Evolutionary conservation across 2,797 vertebrate genomes (phyloP).

Genomic region (Eulemur albifrons): DNA sequence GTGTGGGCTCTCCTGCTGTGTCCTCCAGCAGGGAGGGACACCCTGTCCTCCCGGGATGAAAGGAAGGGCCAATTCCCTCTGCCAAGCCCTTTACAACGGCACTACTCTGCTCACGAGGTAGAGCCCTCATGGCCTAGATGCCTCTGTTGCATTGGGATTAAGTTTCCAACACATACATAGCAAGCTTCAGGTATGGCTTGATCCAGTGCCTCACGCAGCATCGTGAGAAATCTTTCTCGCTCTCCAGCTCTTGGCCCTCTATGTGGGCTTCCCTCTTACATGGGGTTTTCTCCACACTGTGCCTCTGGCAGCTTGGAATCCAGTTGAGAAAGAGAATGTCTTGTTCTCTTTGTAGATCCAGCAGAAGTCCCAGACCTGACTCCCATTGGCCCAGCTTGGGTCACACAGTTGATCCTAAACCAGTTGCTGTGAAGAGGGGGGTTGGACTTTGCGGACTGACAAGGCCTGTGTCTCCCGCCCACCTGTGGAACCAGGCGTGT

Average conservation of each 20-base stretch:
- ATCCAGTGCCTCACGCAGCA: not conserved
- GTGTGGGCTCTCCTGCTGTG: too few relatives aligned
- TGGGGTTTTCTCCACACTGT: rapidly evolving
- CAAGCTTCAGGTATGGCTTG: not conserved
- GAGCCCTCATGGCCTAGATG: too few relatives aligned
- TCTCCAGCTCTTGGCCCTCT: not conserved
- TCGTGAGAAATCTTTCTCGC: not conserved
- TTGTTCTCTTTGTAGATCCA: not conserved
- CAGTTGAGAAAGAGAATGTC: not conserved
- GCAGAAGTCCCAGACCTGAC: not conserved
- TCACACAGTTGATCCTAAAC: not conserved
- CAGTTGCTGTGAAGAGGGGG: not conserved
- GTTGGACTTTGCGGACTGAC: not conserved
- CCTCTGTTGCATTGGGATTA: too few relatives aligned
- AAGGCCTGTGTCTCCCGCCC: not conserved
- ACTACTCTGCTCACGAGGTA: too few relatives aligned
- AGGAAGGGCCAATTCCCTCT: too few relatives aligned
- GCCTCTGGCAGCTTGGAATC: not conserved
- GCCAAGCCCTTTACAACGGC: too few relatives aligned
- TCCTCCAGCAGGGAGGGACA: too few relatives aligned
- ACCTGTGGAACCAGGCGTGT: not conserved
- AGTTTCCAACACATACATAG: too few relatives aligned
- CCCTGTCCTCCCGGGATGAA: too few relatives aligned
- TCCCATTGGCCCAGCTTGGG: not conserved
- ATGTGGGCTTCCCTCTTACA: not conserved